A percentile compares a stretch with the other conserved stretches of the same genome.
Conservation (phyloP, 2,113 vertebrate genomes). For the Ellobius talpinus region DNA sequence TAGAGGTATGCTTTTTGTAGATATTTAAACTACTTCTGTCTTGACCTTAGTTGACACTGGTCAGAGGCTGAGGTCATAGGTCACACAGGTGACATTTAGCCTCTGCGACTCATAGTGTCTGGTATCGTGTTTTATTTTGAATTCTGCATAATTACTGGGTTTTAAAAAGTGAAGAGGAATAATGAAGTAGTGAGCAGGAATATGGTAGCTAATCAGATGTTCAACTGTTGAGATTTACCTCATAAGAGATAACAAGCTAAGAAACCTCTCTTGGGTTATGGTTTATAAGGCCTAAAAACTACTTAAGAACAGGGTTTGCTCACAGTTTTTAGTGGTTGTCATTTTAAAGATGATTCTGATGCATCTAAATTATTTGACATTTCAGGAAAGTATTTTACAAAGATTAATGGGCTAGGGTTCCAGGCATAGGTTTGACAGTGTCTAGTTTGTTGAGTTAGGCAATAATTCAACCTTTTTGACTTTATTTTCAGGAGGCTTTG, state of each 20-base stretch:
- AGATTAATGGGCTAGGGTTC: neutral
- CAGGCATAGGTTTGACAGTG: neutral
- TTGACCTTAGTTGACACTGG: conserved; percentile 23
- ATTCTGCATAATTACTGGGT: conserved; percentile 4
- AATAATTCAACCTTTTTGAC: neutral
- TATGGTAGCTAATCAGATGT: neutral
- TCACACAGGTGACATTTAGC: neutral
- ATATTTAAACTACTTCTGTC: neutral
- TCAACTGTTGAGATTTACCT: conserved; percentile 31
- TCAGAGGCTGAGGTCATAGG: neutral
- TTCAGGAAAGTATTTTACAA: neutral
- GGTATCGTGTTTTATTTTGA: neutral
- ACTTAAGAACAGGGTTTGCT: neutral
- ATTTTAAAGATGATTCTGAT: neutral
- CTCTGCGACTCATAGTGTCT: neutral
- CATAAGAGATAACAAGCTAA: neutral
- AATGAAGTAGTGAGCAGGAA: neutral
- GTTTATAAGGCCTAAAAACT: neutral
- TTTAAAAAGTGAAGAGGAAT: conserved; percentile 42
- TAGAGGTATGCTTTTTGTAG: neutral
- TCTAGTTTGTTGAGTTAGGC: neutral
- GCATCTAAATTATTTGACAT: neutral
- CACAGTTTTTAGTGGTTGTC: neutral
- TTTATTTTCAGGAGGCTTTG: neutral
- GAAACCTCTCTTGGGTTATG: neutral